These are phyloP conservation scores for Drosophila baimaii DNA, from an alignment of 1,140 invertebrate genomes.

Conservation along the genomic window DNA sequence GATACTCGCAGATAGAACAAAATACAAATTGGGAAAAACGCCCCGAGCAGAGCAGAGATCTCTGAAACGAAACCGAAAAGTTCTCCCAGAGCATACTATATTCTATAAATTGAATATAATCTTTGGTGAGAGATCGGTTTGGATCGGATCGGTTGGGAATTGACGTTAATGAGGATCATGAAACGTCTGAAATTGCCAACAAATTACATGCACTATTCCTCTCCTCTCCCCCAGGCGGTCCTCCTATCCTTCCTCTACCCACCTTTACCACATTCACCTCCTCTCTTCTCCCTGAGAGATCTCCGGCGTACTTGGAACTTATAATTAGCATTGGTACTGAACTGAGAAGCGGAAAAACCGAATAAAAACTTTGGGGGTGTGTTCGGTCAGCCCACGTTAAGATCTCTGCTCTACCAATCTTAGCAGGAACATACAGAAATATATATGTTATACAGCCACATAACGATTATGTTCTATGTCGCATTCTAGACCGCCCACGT, in stretches of 20 bases:
- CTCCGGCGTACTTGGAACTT: conserved; percentile 40
- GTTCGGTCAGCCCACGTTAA: conserved; percentile 19
- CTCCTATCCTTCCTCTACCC: not conserved
- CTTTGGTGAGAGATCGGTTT: conserved; percentile 42
- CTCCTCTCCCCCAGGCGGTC: not conserved
- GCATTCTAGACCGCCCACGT: conserved; percentile 12
- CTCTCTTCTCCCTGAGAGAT: conserved; percentile 26
- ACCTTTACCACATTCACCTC: not conserved
- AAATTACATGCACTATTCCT: conserved; percentile 36
- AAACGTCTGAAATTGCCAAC: conserved; percentile 67
- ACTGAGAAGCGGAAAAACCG: not conserved
- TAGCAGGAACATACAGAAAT: not conserved
- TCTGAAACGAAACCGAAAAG: conserved; percentile 49
- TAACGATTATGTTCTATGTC: conserved; percentile 11
- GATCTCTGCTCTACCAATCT: not conserved
- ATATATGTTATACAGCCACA: not conserved
- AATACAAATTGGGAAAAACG: conserved; percentile 28
- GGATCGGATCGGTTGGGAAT: conserved; percentile 57
- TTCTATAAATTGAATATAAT: conserved; percentile 51
- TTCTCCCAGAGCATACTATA: conserved; percentile 40
- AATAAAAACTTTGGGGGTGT: conserved; percentile 43
- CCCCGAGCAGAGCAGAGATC: conserved; percentile 37
- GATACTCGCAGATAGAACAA: conserved; percentile 37
- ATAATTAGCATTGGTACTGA: conserved; percentile 43
- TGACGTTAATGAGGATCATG: conserved; percentile 76